A percentile compares a stretch with the other conserved stretches of the same genome.
phyloP scores from a whole-genome alignment of 1,140 invertebrate species.

The Apis laboriosa region DNA sequence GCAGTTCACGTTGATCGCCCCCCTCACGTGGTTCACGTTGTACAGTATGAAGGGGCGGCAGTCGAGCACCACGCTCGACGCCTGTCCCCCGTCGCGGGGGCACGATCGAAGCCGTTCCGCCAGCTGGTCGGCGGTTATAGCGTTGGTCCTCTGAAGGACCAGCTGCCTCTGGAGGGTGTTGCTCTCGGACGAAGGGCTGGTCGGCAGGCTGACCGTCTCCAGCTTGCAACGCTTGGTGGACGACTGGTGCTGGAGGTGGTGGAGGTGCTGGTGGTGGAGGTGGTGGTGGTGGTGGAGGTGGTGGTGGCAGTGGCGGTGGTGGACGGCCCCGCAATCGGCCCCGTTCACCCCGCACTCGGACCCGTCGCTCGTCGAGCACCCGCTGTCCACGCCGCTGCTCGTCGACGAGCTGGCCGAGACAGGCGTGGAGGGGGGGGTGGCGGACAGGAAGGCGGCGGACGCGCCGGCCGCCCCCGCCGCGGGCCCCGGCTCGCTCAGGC shows the following conservation, averaged over 20 bases:
- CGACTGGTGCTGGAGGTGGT: constrained; percentile 55
- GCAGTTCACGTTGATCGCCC: constrained; percentile 89
- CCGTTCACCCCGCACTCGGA: constrained; percentile 37
- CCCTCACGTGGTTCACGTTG: constrained; percentile 87
- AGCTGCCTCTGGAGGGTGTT: constrained; percentile 81
- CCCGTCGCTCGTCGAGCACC: constrained; percentile 35
- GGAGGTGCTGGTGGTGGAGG: constrained; percentile 57
- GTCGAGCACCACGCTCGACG: constrained; percentile 83
- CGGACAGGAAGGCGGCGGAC: constrained; percentile 55
- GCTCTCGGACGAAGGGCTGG: constrained; percentile 83
- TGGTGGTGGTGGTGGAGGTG: constrained; percentile 63
- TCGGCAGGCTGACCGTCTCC: constrained; percentile 82
- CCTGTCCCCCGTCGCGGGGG: constrained; percentile 26
- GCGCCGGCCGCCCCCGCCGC: constrained; percentile 49
- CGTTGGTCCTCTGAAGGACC: constrained; percentile 73
- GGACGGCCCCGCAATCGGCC: constrained; percentile 46
- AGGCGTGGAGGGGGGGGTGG: constrained; percentile 56
- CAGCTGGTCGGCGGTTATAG: constrained; percentile 71
- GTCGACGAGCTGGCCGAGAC: constrained; percentile 60
- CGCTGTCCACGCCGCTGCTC: constrained; percentile 52
- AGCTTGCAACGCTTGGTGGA: constrained; percentile 84
- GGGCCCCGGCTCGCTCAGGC: constrained; percentile 84
- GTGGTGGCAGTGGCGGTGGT: constrained; percentile 59
- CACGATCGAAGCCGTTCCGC: constrained; percentile 46
- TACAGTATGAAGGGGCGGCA: constrained; percentile 88